A percentile compares a stretch with the other conserved stretches of the same genome.
These are phyloP conservation scores for Liasis olivaceus DNA, from an alignment of 2,797 vertebrate species.

Conservation along the genomic window DNA sequence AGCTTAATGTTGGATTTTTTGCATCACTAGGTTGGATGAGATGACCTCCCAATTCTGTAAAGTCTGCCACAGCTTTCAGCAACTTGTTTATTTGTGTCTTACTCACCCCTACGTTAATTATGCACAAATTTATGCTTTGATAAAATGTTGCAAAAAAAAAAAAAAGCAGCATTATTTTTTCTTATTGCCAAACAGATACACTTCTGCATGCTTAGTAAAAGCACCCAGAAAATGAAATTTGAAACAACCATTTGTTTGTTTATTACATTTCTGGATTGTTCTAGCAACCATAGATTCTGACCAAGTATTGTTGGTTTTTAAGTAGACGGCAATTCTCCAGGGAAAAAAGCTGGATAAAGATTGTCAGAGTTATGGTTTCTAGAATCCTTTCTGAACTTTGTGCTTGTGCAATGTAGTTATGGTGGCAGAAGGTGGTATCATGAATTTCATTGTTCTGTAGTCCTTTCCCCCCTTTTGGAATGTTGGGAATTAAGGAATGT, in stretches of 20 bases:
- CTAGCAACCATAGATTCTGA: neutral
- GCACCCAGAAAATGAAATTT: neutral
- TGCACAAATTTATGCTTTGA: neutral
- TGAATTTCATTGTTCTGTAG: neutral
- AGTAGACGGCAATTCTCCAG: neutral
- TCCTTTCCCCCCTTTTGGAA: neutral
- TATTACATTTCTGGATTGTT: neutral
- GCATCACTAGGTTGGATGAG: neutral
- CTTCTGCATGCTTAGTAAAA: neutral
- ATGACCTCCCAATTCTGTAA: neutral
- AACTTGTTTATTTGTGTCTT: neutral
- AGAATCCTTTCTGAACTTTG: neutral
- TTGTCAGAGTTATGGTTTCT: neutral
- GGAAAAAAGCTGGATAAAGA: neutral
- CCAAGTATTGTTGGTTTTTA: neutral
- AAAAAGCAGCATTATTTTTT: neutral
- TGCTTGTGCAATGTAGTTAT: neutral
- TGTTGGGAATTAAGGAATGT: neutral
- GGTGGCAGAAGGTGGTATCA: neutral
- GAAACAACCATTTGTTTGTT: neutral
- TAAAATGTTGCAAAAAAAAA: neutral
- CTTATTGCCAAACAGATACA: neutral
- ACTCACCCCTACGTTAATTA: neutral
- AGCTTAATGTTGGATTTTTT: neutral
- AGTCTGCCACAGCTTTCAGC: neutral